Conservation (phyloP, 2,797 vertebrate species). For the Enoplosus armatus region DNA sequence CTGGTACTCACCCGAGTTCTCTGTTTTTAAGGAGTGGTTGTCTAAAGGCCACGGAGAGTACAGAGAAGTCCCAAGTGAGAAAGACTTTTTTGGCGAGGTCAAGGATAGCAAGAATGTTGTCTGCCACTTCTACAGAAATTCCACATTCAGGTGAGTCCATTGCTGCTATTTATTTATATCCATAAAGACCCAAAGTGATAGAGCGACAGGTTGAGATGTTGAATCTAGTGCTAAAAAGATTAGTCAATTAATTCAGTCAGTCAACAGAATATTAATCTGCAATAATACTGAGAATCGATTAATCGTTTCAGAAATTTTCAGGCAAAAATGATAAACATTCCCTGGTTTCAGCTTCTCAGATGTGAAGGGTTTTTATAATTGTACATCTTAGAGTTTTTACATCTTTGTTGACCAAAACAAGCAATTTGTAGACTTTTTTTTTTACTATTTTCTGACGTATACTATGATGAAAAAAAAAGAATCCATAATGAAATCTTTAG, state of each 20-base stretch:
- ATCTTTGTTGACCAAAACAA: background rate
- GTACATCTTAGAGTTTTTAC: background rate
- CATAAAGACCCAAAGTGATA: background rate
- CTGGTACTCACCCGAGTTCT: constrained; percentile 20
- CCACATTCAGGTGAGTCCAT: constrained; percentile 92
- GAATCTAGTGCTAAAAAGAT: background rate
- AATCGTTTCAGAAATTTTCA: background rate
- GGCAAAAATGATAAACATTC: background rate
- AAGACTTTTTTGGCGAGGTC: constrained; percentile 96
- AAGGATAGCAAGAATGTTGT: constrained; percentile 98
- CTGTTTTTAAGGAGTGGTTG: constrained; percentile 91
- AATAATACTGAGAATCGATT: background rate
- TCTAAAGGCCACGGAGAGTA: constrained; percentile 98
- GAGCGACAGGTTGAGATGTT: background rate
- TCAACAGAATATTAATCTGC: too few relatives aligned
- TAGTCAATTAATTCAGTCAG: rapidly evolving
- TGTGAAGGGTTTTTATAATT: too few relatives aligned
- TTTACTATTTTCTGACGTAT: background rate
- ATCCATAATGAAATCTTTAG: background rate
- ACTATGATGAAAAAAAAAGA: background rate
- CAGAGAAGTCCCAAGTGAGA: constrained; percentile 95
- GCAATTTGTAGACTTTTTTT: background rate
- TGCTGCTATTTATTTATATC: background rate
- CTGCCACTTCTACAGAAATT: constrained; percentile 97
- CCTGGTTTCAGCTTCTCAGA: background rate